Evolutionary conservation across 2,888 invertebrate genomes (phyloP).

Genomic region (Cantharis rufa): DNA sequence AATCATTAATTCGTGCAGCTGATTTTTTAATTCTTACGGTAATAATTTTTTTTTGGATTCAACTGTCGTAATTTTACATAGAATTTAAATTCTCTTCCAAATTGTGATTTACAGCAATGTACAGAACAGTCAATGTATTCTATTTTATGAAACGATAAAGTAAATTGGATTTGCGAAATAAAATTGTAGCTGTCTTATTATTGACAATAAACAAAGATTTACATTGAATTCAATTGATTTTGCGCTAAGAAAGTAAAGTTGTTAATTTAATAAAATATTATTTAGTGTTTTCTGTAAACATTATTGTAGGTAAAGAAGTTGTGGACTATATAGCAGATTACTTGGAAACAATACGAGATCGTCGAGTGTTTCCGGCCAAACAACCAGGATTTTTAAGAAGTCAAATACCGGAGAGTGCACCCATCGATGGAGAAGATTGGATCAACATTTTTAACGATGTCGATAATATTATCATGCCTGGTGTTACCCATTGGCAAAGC

Average conservation of each 20-base stretch:
- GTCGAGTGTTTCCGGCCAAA: conserved; percentile 90
- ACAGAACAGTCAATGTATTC: conserved; percentile 26
- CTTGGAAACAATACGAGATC: conserved; percentile 84
- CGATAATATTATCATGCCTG: conserved; percentile 95
- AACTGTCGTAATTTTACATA: background rate
- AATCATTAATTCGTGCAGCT: too few species aligned
- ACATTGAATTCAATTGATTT: background rate
- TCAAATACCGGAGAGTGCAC: conserved; percentile 85
- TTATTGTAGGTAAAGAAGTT: conserved; percentile 86
- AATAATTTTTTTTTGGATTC: background rate
- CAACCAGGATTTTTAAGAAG: conserved; percentile 92
- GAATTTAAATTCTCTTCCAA: background rate
- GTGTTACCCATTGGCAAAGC: conserved; percentile 96
- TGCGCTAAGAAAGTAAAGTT: background rate
- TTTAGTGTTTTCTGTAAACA: background rate
- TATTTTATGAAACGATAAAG: conserved; percentile 33
- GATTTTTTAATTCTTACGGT: too few species aligned
- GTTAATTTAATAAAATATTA: background rate
- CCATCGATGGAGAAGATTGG: conserved; percentile 86
- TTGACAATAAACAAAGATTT: conserved; percentile 6
- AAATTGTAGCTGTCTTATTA: conserved; percentile 4
- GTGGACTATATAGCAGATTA: conserved; percentile 99
- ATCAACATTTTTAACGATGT: conserved; percentile 90
- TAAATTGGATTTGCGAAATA: conserved; percentile 28
- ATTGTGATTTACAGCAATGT: conserved; percentile 11